A percentile compares a stretch with the other conserved stretches of the same genome.
Conservation (phyloP, 2,888 invertebrate species). For the Macroteleia sp. region DNA sequence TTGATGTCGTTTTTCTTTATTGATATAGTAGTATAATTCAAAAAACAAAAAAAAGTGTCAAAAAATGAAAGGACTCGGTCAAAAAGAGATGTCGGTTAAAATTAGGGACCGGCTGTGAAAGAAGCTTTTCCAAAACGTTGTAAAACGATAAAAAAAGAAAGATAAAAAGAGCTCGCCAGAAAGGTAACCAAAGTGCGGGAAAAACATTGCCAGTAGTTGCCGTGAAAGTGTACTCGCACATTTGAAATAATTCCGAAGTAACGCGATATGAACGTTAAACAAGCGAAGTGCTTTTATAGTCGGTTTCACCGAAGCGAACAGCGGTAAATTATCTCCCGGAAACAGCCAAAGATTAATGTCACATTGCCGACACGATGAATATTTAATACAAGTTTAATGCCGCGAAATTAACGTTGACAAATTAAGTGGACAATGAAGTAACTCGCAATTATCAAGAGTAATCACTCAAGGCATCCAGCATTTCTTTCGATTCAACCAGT, state of each 20-base stretch:
- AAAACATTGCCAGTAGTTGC: conserved; percentile 3
- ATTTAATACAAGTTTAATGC: conserved; percentile 52
- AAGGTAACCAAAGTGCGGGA: conserved; percentile 7
- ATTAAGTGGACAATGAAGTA: conserved; percentile 48
- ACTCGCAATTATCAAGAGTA: conserved; percentile 34
- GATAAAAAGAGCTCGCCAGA: no score
- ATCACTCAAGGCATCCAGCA: no score
- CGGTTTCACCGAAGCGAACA: conserved; percentile 39
- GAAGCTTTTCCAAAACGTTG: conserved; percentile 10
- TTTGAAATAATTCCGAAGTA: conserved; percentile 42
- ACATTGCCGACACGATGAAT: conserved; percentile 52
- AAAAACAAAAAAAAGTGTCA: no score
- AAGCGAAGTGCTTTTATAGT: conserved; percentile 46
- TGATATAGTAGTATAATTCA: no score
- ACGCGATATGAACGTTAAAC: conserved; percentile 38
- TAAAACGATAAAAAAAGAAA: conserved; percentile 13
- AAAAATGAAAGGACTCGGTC: no score
- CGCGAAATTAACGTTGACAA: conserved; percentile 58
- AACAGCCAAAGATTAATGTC: conserved; percentile 61
- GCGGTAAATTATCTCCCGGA: conserved; percentile 60
- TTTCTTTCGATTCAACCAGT: no score
- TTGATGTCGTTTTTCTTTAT: no score
- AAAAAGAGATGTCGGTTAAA: no score
- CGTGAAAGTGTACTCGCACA: conserved; percentile 32
- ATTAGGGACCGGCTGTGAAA: no score